Percentiles rank a stretch among this genome's conserved stretches.
Conservation (phyloP, 2,113 vertebrate genomes). For the Reinhardtius hippoglossoides region DNA sequence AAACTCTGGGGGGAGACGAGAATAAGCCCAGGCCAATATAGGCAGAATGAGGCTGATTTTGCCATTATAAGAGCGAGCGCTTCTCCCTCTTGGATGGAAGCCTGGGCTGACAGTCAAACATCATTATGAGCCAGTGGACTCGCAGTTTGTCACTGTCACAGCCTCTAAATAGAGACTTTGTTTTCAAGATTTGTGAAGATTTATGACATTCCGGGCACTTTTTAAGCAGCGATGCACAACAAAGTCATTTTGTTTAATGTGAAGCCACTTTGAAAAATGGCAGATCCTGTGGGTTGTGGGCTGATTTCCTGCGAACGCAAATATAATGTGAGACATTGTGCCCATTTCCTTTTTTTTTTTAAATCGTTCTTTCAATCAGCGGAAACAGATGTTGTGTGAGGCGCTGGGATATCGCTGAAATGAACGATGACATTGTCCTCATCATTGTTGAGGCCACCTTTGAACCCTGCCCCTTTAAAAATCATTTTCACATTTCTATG, state of each 20-base stretch:
- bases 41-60: constrained; percentile 73
- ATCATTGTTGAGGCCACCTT: constrained; percentile 31
- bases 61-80: constrained; percentile 56
- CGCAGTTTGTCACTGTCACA: constrained; percentile 81
- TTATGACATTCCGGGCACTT: constrained; percentile 73
- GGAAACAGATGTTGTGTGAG: constrained; percentile 49
- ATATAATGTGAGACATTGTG: constrained; percentile 68
- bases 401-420: constrained; percentile 36
- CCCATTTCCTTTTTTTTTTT: constrained; percentile 6
- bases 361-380: constrained; percentile 41
- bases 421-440: constrained; percentile 65
- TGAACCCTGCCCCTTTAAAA: constrained; percentile 52
- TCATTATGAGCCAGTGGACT: constrained; percentile 77
- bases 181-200: constrained; percentile 79
- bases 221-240: constrained; percentile 76
- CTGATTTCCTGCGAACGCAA: constrained; percentile 61
- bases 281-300: constrained; percentile 62
- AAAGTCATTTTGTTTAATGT: constrained; percentile 78
- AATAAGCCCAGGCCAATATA: constrained; percentile 64
- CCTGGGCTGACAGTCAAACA: constrained; percentile 76
- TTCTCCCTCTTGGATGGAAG: constrained; percentile 68
- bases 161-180: constrained; percentile 81
- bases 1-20: constrained; percentile 55
- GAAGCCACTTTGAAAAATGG: constrained; percentile 73
- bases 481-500: constrained; percentile 32